A percentile compares a stretch with the other conserved stretches of the same genome.
Conservation (phyloP, 1,140 invertebrate genomes). For the Drosophila nigrodunni region DNA sequence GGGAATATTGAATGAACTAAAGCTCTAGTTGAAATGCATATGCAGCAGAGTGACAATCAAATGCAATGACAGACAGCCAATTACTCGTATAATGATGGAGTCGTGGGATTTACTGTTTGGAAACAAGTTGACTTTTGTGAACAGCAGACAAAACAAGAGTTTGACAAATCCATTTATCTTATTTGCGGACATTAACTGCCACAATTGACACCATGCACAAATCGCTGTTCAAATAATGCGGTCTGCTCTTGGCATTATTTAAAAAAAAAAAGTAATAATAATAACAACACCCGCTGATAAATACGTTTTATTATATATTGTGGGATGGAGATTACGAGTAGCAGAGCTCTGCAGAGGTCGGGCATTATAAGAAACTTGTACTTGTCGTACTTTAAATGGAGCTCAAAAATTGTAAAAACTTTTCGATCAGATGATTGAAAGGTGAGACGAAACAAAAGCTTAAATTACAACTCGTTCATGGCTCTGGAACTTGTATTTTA, state of each 20-base stretch:
- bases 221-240: conserved; percentile 32
- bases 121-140: conserved; percentile 20
- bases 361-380: conserved; percentile 28
- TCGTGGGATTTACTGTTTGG: background rate
- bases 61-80: background rate
- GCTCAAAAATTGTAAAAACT: conserved; percentile 27
- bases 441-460: conserved; percentile 6
- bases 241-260: conserved; percentile 25
- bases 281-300: conserved; percentile 25
- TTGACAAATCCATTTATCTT: conserved; percentile 72
- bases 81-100: background rate
- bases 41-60: background rate
- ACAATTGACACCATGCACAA: conserved; percentile 60
- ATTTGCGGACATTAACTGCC: conserved; percentile 43
- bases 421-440: conserved; percentile 48
- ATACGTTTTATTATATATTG: conserved; percentile 24
- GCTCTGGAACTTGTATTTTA: background rate
- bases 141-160: conserved; percentile 37
- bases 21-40: too few relatives aligned
- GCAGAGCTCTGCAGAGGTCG: background rate
- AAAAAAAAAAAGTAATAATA: conserved; percentile 5
- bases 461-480: background rate
- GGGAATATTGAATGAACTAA: too few relatives aligned
- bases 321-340: conserved; percentile 14
- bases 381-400: conserved; percentile 28